Evolutionary conservation across 2,797 vertebrate genomes (phyloP).

Genomic region (Sebastes steindachneri): DNA sequence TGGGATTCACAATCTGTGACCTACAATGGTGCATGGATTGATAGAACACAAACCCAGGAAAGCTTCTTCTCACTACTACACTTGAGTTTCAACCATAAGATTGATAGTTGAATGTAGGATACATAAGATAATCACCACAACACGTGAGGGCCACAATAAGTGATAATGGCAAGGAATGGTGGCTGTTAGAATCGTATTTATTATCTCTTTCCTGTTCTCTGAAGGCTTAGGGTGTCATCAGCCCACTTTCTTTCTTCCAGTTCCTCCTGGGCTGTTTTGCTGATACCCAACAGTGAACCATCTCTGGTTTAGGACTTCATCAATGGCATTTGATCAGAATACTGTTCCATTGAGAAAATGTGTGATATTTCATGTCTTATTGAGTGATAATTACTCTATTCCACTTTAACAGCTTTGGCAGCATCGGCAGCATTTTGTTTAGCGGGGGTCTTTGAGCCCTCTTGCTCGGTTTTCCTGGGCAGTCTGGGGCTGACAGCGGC

Average conservation of each 20-base stretch:
- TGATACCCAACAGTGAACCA: neutral
- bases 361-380: neutral
- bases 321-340: neutral
- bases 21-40: conserved; percentile 3
- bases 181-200: conserved; percentile 21
- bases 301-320: conserved; percentile 5
- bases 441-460: conserved; percentile 43
- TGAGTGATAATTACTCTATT: conserved; percentile 53
- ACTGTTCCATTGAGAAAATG: neutral
- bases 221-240: neutral
- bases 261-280: neutral
- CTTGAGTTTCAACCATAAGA: conserved; percentile 5
- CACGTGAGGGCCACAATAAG: conserved; percentile 18
- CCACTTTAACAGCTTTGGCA: conserved; percentile 20
- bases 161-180: conserved; percentile 65
- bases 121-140: conserved; percentile 16
- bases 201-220: conserved; percentile 10
- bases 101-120: conserved; percentile 8
- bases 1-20: conserved; percentile 28
- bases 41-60: conserved; percentile 36
- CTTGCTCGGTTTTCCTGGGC: conserved; percentile 73
- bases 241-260: neutral
- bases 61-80: neutral
- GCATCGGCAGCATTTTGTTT: conserved; percentile 68
- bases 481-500: conserved; percentile 81